Evolutionary conservation across 2,113 vertebrate genomes (phyloP).

Genomic region (Xerus inauris): DNA sequence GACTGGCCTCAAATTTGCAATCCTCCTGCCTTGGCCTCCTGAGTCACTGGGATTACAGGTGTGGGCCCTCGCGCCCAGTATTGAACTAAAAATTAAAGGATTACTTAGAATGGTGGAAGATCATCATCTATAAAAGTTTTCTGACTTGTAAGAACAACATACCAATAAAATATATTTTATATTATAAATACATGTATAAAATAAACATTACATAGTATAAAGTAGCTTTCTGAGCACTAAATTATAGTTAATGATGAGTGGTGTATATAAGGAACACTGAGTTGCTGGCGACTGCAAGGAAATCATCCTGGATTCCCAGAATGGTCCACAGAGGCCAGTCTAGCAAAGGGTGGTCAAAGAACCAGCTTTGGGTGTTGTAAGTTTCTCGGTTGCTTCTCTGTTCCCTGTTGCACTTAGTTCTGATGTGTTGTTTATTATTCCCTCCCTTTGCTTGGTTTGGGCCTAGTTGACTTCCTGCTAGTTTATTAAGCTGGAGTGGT

Average conservation of each 20-base stretch:
- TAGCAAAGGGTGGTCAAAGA: accelerated
- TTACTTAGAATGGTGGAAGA: not conserved
- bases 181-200: not conserved
- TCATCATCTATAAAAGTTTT: not conserved
- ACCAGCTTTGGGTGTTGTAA: too few species aligned
- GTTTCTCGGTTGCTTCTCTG: not conserved
- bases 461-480: not conserved
- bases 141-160: not conserved
- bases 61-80: not conserved
- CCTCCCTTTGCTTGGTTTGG: not conserved
- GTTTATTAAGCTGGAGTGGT: not conserved
- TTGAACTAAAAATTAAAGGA: not conserved
- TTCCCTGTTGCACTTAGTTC: not conserved
- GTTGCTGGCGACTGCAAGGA: not conserved
- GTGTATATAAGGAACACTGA: not conserved
- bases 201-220: not conserved
- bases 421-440: not conserved
- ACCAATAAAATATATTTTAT: not conserved
- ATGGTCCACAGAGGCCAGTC: too few species aligned
- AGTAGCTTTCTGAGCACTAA: not conserved
- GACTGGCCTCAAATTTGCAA: too few species aligned
- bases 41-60: too few species aligned
- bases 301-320: not conserved
- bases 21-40: too few species aligned
- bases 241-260: not conserved